A percentile compares a stretch with the other conserved stretches of the same genome.
phyloP scores from a whole-genome alignment of 1,140 invertebrate species.

The Subanguina moxae region DNA sequence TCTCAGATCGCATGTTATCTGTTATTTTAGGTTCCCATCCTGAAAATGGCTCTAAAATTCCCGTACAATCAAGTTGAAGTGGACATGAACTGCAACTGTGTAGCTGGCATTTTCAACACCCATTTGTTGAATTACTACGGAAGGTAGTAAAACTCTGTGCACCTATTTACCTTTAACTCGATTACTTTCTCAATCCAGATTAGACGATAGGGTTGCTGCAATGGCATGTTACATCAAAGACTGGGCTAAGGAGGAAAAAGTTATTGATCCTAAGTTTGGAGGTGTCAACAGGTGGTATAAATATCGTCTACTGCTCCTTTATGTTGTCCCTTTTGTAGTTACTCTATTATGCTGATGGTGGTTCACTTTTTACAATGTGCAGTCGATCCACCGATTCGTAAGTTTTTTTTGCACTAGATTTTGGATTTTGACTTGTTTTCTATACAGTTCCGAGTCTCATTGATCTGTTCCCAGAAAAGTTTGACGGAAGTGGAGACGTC shows the following conservation, averaged over 20 bases:
- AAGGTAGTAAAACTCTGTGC: constrained; percentile 11
- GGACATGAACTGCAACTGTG: constrained; percentile 46
- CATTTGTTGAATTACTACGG: constrained; percentile 31
- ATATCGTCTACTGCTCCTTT: not conserved
- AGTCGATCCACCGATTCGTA: constrained; percentile 59
- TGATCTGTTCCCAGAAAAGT: constrained; percentile 30
- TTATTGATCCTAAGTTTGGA: constrained; percentile 8
- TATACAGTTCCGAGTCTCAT: constrained; percentile 50
- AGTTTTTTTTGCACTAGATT: too few species aligned
- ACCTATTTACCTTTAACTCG: too few species aligned
- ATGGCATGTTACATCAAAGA: constrained; percentile 11
- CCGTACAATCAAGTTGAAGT: constrained; percentile 36
- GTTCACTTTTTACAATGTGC: constrained; percentile 89
- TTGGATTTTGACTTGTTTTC: too few species aligned
- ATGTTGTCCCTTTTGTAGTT: constrained; percentile 6
- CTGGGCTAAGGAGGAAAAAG: constrained; percentile 3
- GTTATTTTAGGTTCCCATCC: constrained; percentile 33
- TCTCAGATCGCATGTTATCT: too few species aligned
- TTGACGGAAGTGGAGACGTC: constrained; percentile 26
- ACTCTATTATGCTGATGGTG: constrained; percentile 82
- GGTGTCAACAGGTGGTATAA: constrained; percentile 8
- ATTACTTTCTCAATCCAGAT: constrained; percentile 4
- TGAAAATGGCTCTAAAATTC: constrained; percentile 24
- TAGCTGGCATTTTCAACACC: constrained; percentile 44
- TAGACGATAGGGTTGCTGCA: constrained; percentile 3